These are phyloP conservation scores for Protosalanx chinensis DNA, from an alignment of 2,797 vertebrate species.

Conservation along the genomic window DNA sequence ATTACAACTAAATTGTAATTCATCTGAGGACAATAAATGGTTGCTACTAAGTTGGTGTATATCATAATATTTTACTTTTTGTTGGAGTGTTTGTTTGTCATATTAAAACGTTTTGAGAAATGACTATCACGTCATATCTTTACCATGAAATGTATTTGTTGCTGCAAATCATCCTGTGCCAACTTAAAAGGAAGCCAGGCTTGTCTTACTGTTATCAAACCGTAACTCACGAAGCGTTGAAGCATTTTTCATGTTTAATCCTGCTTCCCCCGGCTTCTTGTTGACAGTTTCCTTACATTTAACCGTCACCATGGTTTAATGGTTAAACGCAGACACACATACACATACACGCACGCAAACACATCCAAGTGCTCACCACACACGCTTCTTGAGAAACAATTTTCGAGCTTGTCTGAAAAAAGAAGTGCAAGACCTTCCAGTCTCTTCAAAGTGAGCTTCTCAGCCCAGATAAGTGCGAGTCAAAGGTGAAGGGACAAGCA, in stretches of 20 bases:
- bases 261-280: background rate
- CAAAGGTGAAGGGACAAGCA: slow-evolving; percentile 22
- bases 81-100: too few species aligned
- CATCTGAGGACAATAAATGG: background rate
- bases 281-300: slow-evolving; percentile 1
- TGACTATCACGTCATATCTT: background rate
- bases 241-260: background rate
- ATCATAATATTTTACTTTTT: background rate
- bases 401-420: background rate
- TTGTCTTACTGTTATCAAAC: background rate
- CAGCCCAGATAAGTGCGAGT: slow-evolving; percentile 15
- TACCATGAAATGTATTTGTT: background rate
- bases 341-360: slow-evolving; percentile 36
- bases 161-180: background rate
- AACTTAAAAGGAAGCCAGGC: background rate
- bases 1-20: background rate
- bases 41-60: too few species aligned
- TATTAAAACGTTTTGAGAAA: background rate
- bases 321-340: background rate
- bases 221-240: background rate
- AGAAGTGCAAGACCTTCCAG: background rate
- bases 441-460: background rate
- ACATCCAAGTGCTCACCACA: slow-evolving; percentile 15
- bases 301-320: background rate
- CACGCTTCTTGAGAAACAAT: background rate